phyloP scores from a whole-genome alignment of 2,888 invertebrate genomes.

The Andricus quercusramuli region DNA sequence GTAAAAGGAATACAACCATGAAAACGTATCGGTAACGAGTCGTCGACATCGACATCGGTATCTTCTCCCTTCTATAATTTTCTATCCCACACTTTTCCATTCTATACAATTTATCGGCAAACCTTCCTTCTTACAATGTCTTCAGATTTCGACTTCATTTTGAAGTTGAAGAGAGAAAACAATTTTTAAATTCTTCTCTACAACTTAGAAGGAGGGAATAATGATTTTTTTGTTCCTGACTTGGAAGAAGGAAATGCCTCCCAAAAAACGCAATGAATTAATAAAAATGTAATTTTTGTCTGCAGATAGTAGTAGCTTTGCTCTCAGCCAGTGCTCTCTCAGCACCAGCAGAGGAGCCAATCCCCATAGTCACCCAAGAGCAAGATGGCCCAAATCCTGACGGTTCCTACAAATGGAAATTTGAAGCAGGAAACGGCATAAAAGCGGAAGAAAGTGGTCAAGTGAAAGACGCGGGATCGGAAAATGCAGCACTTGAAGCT shows the following conservation, averaged over 20 bases:
- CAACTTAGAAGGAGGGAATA: too few species aligned
- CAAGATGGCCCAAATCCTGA: conserved; percentile 74
- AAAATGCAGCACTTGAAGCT: conserved; percentile 78
- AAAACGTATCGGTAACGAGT: conserved; percentile 16
- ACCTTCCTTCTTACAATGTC: too few species aligned
- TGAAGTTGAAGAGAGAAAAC: too few species aligned
- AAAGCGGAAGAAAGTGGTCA: conserved; percentile 77
- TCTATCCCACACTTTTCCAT: conserved; percentile 33
- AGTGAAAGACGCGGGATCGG: conserved; percentile 82
- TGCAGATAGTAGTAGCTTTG: conserved; percentile 55
- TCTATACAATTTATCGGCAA: background rate
- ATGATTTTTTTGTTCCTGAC: too few species aligned
- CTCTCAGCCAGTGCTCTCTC: conserved; percentile 60
- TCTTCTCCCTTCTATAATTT: background rate
- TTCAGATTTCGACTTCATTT: too few species aligned
- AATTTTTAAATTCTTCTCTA: too few species aligned
- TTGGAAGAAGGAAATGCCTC: too few species aligned
- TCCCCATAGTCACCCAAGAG: conserved; percentile 70
- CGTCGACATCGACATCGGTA: background rate
- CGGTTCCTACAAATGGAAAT: conserved; percentile 75
- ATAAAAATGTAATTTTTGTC: conserved; percentile 9
- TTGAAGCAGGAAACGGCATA: conserved; percentile 79
- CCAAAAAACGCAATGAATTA: too few species aligned
- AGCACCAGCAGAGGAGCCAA: conserved; percentile 59
- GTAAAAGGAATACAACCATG: background rate